Evolutionary conservation across 2,888 invertebrate genomes (phyloP).

Genomic region (Erebia palarica): DNA sequence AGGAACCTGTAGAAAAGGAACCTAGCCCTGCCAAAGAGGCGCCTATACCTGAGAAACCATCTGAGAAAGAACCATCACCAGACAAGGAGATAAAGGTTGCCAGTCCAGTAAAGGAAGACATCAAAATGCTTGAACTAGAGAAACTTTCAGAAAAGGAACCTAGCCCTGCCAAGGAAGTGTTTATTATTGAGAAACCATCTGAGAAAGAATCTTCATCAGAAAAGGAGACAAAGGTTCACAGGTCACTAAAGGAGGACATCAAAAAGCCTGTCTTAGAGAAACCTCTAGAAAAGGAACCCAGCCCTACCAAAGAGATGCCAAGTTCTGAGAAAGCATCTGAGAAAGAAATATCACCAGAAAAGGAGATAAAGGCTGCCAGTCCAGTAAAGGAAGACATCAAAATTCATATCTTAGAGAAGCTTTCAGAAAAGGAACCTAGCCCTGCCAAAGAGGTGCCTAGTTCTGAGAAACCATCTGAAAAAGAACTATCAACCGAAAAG

Average conservation of each 20-base stretch:
- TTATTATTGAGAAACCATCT: conserved; percentile 1
- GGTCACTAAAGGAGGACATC: background rate
- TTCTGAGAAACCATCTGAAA: background rate
- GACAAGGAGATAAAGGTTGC: background rate
- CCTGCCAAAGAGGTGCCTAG: background rate
- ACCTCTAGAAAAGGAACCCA: conserved; percentile 30
- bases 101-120: background rate
- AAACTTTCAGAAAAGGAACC: conserved; percentile 26
- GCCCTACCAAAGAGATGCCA: no score
- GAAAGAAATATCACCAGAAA: background rate
- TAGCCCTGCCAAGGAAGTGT: conserved; percentile 24
- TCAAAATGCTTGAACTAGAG: background rate
- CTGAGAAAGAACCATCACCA: background rate
- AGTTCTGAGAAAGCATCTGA: no score
- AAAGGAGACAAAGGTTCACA: conserved; percentile 1
- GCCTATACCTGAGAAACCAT: conserved; percentile 5
- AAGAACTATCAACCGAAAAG: conserved; percentile 8
- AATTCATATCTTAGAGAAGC: background rate
- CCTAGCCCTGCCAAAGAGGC: conserved; percentile 27
- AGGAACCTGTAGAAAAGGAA: conserved; percentile 18
- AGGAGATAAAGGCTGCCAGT: background rate
- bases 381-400: background rate
- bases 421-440: conserved; percentile 22
- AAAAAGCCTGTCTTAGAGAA: background rate
- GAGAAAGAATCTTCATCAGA: background rate